Conservation (phyloP, 2,113 vertebrate genomes). For the Aldabrachelys gigantea region DNA sequence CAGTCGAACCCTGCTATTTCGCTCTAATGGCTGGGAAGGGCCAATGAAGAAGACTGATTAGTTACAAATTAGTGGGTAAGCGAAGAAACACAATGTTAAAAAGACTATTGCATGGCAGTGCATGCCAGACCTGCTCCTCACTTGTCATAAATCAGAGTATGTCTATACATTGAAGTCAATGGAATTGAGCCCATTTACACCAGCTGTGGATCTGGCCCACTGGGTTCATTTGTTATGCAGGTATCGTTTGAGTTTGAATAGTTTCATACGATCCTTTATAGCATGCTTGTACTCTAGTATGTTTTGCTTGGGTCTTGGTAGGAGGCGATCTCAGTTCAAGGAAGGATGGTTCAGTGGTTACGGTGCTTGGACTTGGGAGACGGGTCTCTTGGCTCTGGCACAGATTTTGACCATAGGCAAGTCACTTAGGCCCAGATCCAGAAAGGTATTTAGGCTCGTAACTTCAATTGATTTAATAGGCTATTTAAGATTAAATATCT, state of each 20-base stretch:
- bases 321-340: background rate
- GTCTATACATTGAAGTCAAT: background rate
- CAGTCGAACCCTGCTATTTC: background rate
- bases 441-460: background rate
- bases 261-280: background rate
- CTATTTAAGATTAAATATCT: background rate
- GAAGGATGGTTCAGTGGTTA: background rate
- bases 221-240: slow-evolving; percentile 3
- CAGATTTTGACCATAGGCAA: background rate
- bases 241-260: background rate
- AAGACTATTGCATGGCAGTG: background rate
- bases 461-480: background rate
- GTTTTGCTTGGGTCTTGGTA: background rate
- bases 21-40: background rate
- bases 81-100: background rate
- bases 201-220: slow-evolving; percentile 1
- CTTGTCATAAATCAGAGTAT: background rate
- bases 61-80: background rate
- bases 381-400: background rate
- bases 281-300: background rate
- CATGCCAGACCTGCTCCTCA: background rate
- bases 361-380: background rate
- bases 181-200: background rate
- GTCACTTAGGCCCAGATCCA: background rate
- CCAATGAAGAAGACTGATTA: background rate